Evolutionary conservation across 2,888 invertebrate genomes (phyloP).

Genomic region (Leptarthrus brevirostris): DNA sequence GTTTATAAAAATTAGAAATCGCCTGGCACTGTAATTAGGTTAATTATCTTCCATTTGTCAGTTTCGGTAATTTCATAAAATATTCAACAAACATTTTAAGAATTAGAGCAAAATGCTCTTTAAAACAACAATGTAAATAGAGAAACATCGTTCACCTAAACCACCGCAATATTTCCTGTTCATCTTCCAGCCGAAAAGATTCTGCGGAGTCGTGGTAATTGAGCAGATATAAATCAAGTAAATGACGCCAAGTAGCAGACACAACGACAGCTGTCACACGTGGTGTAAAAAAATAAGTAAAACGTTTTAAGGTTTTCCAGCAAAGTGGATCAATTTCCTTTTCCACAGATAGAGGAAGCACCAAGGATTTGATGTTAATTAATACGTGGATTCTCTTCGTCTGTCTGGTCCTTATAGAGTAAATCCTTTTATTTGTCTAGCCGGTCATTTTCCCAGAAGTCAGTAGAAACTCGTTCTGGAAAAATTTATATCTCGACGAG

Average conservation of each 20-base stretch:
- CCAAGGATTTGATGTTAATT: slow-evolving; percentile 2
- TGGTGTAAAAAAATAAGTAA: slow-evolving; percentile 6
- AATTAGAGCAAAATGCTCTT: too few species aligned
- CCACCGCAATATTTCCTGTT: slow-evolving; percentile 15
- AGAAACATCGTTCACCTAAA: slow-evolving; percentile 27
- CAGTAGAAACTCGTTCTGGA: not conserved
- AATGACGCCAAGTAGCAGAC: slow-evolving; percentile 23
- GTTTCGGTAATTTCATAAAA: slow-evolving; percentile 35
- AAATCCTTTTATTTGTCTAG: not conserved
- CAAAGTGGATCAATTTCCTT: slow-evolving; percentile 10
- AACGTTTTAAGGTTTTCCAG: not conserved
- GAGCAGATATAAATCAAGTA: slow-evolving; percentile 33
- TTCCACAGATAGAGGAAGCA: not conserved
- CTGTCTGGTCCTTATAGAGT: not conserved
- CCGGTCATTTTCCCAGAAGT: not conserved
- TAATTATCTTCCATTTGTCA: slow-evolving; percentile 27
- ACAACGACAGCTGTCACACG: not conserved
- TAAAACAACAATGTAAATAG: not conserved
- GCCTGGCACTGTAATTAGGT: slow-evolving; percentile 19
- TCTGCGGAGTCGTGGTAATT: slow-evolving; percentile 16
- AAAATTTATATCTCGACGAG: not conserved
- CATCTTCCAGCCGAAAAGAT: not conserved
- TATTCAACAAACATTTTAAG: not conserved
- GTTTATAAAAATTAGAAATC: slow-evolving; percentile 17
- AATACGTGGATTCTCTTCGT: not conserved